Base-by-base conservation (phyloP, 2,888 invertebrate species). In the Tetanocera ferruginea region DNA sequence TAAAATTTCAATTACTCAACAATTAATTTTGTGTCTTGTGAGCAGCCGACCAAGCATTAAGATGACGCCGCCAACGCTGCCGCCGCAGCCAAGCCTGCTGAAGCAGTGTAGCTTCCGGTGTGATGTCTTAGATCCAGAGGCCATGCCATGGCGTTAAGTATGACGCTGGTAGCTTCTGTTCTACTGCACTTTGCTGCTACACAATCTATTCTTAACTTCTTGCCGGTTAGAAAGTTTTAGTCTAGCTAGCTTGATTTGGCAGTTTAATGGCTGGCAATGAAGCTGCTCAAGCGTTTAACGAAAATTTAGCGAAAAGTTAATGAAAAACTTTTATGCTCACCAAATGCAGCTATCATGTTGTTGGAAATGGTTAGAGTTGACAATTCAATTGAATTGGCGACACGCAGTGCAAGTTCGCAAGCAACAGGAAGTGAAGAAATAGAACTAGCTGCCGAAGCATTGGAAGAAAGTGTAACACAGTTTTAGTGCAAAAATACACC, bases 1-100 rank as follows among this genome's bases (percentile, higher is more conserved):
- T 89, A 89, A 89, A 89, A 89, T 88, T 89, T 88, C 89, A 89
- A 89, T 89, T 89, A 89, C 86, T 89, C 88, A 89, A 88, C 89
- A 89, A 89, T 89, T 89, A 89, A 89, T 89, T 89, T 87, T 80
- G 86, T 83, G 88, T 89, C 87, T 86, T 87, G 86, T 84, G 83
- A 84, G 84, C 86, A 87, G 82, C 84, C 88, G 87, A 75, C 87
- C 86, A 87, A 86, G 87, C 88, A 87, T 88, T 87, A 88, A 87
- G 85, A 85, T 80, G 82, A 34, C 55, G 75, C 23, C 11, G 67
- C 23, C 34, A 81, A 34, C 55, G 75, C 23, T 5, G 67, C 23
- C 34, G 71, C 34, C 28, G 55, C 57, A 17, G 34, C 6, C 34
- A 55, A 14, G 31, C 55, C 34, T 55, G 34, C 19, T 66, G 64